phyloP scores from a whole-genome alignment of 2,113 vertebrate genomes.

The Lasiurus cinereus region DNA sequence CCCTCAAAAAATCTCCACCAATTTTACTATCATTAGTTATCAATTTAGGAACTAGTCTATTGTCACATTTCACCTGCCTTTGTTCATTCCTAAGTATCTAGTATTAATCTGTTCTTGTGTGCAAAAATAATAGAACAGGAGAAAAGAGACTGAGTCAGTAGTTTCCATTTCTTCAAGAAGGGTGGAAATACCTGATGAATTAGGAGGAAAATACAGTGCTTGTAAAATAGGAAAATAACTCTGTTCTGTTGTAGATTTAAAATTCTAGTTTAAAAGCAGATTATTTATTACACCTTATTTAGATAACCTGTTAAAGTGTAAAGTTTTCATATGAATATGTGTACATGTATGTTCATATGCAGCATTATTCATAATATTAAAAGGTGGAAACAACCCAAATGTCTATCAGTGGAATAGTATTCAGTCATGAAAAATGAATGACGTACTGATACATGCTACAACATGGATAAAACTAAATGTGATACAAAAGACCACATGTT shows the following conservation, averaged over 20 bases:
- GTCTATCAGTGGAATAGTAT: background rate
- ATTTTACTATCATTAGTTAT: background rate
- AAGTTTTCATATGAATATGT: background rate
- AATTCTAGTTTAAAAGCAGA: conserved; percentile 1
- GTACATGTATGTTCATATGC: background rate
- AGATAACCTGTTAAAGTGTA: background rate
- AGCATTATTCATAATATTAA: conserved; percentile 9
- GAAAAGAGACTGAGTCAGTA: background rate
- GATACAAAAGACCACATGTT: background rate
- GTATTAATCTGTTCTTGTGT: conserved; percentile 4
- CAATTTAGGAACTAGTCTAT: background rate
- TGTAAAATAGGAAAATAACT: background rate
- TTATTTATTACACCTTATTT: conserved; percentile 29
- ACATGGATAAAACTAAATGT: background rate
- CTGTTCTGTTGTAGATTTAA: conserved; percentile 34
- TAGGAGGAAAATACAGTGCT: conserved; percentile 8
- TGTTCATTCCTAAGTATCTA: background rate
- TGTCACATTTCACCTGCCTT: background rate
- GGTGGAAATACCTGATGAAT: background rate
- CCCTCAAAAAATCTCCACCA: background rate
- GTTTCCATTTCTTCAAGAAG: conserved; percentile 50
- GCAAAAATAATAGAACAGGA: background rate
- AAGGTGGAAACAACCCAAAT: background rate
- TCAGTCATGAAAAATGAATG: background rate
- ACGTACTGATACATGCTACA: background rate